Conservation (phyloP, 2,113 vertebrate species). For the Camelus bactrianus region DNA sequence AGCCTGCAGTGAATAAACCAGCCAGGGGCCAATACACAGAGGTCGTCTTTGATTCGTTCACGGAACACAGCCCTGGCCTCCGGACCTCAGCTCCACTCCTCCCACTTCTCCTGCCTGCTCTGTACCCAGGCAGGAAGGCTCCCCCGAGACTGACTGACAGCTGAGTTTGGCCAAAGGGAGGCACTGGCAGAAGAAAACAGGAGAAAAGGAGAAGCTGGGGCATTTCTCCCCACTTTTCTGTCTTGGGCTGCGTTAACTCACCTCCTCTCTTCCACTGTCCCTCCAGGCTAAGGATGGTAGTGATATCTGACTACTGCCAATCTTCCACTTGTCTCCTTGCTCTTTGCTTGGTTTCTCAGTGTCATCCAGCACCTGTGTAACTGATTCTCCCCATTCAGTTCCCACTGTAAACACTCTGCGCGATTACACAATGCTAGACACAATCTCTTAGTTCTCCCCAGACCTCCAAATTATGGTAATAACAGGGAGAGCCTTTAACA, state of each 20-base stretch:
- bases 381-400: background rate
- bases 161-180: background rate
- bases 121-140: background rate
- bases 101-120: background rate
- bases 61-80: background rate
- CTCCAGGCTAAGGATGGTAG: background rate
- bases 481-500: background rate
- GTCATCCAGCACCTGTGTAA: background rate
- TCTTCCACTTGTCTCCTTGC: background rate
- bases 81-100: background rate
- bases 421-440: background rate
- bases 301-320: background rate
- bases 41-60: background rate
- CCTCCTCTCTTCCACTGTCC: background rate
- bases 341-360: background rate
- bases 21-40: background rate
- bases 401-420: background rate
- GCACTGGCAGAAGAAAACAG: background rate
- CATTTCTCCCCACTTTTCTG: background rate
- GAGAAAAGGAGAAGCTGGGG: background rate
- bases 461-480: background rate
- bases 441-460: background rate
- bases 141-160: background rate
- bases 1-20: background rate
- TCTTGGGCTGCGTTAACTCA: background rate